Evolutionary conservation across 2,113 vertebrate genomes (phyloP), one percentile per base, ranked within the genome.

Genomic region (Hippocampus guttulatus): DNA sequence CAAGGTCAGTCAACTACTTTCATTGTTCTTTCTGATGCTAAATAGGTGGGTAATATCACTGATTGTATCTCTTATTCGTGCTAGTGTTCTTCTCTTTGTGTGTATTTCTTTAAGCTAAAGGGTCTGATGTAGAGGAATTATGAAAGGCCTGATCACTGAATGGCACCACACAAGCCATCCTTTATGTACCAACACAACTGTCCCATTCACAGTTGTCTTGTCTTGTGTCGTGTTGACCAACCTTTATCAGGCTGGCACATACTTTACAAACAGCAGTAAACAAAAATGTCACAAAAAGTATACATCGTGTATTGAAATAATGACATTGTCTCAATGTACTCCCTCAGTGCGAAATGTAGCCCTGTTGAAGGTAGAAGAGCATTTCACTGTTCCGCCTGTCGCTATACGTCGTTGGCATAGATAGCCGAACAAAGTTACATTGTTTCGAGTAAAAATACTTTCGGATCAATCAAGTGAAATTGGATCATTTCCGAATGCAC

Each of bases 1-100:
- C 92, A 70, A 91, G 90, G 91, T 91, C 69, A 90, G 88, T 88
- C 64, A 11, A 23, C 54, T 71, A 21, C 38, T 27, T 14, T 4
- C 33, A 47, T 27, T 25, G 9, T 6, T 40, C 27, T 23, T 43
- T 74, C 55, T 47, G 18, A 27, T 55, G 11, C 33, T 66, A 5
- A 16, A 20, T 65, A 38, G 20, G 40, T 40, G 15, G 30, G 8
- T 65, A 47, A 65, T 65, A 1, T n/a, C 10, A 23, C 5, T 21
- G 21, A 38, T 38, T 38, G 33, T 38, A 45, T 23, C 11, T 58
- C 23, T 58, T 21, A 43, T 11, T n/a, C 41, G 23, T 67, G 64
- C 27, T 27, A 15, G 43, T 66, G 27, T 18, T 30, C 20, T 14
- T 8, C 10, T n/a, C 18, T 52, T 54, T 52, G 27, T 76, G 16